These are phyloP conservation scores for Panagrolaimus sp. DNA, from an alignment of 1,140 invertebrate genomes.

Conservation along the genomic window DNA sequence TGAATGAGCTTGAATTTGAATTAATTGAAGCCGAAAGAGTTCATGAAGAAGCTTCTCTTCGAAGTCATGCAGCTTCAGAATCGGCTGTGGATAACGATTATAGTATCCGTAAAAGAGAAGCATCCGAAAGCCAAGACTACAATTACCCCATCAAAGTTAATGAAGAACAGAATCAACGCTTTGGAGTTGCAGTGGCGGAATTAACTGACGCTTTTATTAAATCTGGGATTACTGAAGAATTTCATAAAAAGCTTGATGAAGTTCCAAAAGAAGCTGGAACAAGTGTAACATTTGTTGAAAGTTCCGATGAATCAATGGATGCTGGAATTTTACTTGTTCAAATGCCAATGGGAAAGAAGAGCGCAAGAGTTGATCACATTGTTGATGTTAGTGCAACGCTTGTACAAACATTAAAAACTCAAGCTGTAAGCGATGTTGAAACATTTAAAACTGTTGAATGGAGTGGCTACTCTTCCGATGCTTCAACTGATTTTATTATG, in stretches of 20 bases:
- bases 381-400: constrained; percentile 21
- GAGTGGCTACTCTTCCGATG: not conserved
- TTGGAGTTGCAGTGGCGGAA: not conserved
- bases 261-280: not conserved
- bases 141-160: constrained; percentile 9
- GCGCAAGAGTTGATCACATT: constrained; percentile 17
- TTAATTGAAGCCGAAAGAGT: not conserved
- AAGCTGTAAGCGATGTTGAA: constrained; percentile 12
- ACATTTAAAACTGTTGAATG: constrained; percentile 18
- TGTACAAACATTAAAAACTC: constrained; percentile 25
- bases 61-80: constrained; percentile 15
- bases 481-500: not conserved
- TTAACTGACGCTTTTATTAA: constrained; percentile 7
- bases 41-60: not conserved
- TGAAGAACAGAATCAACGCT: constrained; percentile 4
- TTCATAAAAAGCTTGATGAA: not conserved
- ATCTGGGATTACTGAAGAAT: not conserved
- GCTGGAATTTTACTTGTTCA: constrained; percentile 29
- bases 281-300: constrained; percentile 15
- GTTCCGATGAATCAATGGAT: constrained; percentile 19
- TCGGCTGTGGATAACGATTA: not conserved
- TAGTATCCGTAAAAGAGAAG: not conserved
- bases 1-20: constrained; percentile 20
- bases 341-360: constrained; percentile 20
- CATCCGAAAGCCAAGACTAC: not conserved